These are phyloP conservation scores for Amblyteles armatorius DNA, from an alignment of 2,888 invertebrate genomes.

Conservation along the genomic window DNA sequence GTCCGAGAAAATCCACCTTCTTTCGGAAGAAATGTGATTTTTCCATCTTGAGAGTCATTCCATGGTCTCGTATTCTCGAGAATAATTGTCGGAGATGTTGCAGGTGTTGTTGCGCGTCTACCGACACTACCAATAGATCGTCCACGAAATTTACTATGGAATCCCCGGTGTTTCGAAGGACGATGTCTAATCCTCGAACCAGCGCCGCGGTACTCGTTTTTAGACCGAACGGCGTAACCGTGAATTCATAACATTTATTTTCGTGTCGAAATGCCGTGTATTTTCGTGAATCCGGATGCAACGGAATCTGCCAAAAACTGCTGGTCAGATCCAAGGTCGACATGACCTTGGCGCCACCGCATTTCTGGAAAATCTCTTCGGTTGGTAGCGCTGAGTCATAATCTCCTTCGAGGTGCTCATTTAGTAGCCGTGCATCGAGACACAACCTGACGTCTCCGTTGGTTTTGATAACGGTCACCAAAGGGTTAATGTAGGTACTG, in stretches of 20 bases:
- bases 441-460: constrained; percentile 45
- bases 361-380: too few species aligned
- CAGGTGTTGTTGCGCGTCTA: not conserved
- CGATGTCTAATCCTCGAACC: not conserved
- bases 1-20: too few species aligned
- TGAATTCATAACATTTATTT: not conserved
- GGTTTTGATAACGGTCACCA: constrained; percentile 48
- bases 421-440: constrained; percentile 46
- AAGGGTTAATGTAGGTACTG: constrained; percentile 73
- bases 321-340: too few species aligned
- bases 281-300: constrained; percentile 51
- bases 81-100: too few species aligned
- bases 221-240: constrained; percentile 52
- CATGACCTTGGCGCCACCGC: too few species aligned
- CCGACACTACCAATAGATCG: constrained; percentile 33
- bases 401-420: constrained; percentile 31
- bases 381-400: too few species aligned
- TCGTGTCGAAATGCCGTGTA: constrained; percentile 54
- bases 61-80: too few species aligned
- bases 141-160: constrained; percentile 51
- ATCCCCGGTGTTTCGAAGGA: not conserved
- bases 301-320: not conserved
- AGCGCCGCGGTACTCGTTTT: constrained; percentile 38
- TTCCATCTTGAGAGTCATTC: not conserved
- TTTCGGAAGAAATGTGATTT: too few species aligned